Percentiles rank a stretch among this genome's conserved stretches.
Evolutionary conservation across 2,113 vertebrate species (phyloP).

Genomic region (Mormoops blainvillei): DNA sequence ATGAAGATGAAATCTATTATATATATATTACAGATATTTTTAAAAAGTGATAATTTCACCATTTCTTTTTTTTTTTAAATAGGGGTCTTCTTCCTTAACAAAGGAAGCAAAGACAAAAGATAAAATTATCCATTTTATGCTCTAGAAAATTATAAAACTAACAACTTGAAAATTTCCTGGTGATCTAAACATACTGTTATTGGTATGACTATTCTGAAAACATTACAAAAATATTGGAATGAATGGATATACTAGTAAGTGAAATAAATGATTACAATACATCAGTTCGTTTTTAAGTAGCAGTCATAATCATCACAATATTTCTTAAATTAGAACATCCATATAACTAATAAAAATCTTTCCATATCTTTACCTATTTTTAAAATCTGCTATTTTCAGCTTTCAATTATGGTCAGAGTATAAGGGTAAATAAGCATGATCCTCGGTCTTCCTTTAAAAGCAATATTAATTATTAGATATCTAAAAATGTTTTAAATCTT

Average conservation of each 20-base stretch:
- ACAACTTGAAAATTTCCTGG: not conserved
- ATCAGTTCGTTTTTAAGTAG: not conserved
- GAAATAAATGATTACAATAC: not conserved
- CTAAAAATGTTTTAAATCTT: not conserved
- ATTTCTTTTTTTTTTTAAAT: not conserved
- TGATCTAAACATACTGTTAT: not conserved
- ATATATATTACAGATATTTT: not conserved
- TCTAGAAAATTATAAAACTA: not conserved
- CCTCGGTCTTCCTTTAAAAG: not conserved
- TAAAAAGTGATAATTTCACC: not conserved
- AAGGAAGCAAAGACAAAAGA: not conserved
- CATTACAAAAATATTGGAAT: not conserved
- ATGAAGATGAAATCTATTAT: not conserved
- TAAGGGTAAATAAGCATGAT: not conserved
- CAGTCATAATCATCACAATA: not conserved
- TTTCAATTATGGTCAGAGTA: not conserved
- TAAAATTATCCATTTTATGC: not conserved
- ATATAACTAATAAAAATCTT: not conserved
- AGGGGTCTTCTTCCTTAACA: not conserved
- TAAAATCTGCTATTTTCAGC: not conserved
- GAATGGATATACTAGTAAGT: not conserved
- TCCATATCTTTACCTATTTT: not conserved
- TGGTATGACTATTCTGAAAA: not conserved
- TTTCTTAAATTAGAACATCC: not conserved
- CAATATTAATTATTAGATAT: not conserved